Evolutionary conservation across 2,888 invertebrate species (phyloP).

Genomic region (Drosophila peninsularis): DNA sequence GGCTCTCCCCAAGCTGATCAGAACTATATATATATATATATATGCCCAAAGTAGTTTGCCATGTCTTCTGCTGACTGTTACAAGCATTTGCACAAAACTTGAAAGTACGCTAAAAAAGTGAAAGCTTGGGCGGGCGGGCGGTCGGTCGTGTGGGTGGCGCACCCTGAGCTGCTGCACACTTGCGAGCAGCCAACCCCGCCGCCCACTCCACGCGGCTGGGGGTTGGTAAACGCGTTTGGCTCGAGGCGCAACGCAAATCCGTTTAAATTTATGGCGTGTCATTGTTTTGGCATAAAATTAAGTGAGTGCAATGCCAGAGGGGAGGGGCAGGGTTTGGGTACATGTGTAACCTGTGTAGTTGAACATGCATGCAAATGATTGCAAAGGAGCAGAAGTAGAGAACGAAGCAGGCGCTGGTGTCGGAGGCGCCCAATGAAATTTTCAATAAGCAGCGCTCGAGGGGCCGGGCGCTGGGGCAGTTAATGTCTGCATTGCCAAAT

Average conservation of each 20-base stretch:
- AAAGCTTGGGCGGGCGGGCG: constrained; percentile 11
- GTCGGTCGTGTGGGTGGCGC: no score
- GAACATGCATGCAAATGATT: constrained; percentile 75
- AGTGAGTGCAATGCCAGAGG: constrained; percentile 63
- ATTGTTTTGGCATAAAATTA: constrained; percentile 81
- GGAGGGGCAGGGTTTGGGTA: neutral
- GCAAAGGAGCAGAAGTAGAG: constrained; percentile 23
- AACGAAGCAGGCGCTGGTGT: neutral
- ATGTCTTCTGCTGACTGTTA: neutral
- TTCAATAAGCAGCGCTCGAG: constrained; percentile 55
- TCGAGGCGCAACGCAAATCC: constrained; percentile 73
- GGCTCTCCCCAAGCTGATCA: neutral
- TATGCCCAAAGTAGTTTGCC: constrained; percentile 17
- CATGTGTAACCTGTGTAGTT: constrained; percentile 64
- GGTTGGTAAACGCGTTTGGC: constrained; percentile 50
- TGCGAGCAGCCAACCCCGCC: neutral
- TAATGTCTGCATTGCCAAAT: constrained; percentile 55
- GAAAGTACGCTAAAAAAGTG: constrained; percentile 21
- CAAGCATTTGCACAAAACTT: constrained; percentile 44
- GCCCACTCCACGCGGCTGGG: constrained; percentile 25
- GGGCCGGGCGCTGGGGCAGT: neutral
- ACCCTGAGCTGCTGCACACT: constrained; percentile 39
- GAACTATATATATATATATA: neutral
- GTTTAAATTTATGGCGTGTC: constrained; percentile 80
- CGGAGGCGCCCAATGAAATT: constrained; percentile 53